Conservation (phyloP, 64 coral and sea anemone species). For the Stichodactyla helianthus region DNA sequence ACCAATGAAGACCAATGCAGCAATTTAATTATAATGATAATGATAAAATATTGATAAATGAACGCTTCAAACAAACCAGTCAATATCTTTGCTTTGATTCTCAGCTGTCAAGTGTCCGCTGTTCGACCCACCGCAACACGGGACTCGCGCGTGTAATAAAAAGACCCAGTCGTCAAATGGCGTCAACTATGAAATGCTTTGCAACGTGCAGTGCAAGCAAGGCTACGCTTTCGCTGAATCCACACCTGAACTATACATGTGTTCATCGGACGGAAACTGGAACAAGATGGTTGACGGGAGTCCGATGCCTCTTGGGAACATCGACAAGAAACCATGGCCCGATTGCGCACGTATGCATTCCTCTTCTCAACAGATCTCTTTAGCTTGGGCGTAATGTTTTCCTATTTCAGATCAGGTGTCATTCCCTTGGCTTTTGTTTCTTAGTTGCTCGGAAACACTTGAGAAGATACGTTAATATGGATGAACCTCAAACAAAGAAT, state of each 20-base stretch:
- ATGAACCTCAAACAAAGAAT: too few species aligned
- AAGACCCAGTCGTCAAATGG: constrained; percentile 41
- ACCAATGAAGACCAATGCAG: too few species aligned
- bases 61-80: too few species aligned
- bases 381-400: too few species aligned
- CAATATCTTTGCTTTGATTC: neutral
- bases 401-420: too few species aligned
- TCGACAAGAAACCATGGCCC: constrained; percentile 69
- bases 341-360: constrained; percentile 77
- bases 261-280: constrained; percentile 64
- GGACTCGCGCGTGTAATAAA: constrained; percentile 73
- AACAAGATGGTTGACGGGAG: constrained; percentile 26
- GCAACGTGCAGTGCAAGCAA: constrained; percentile 67
- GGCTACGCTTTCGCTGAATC: constrained; percentile 60
- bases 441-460: too few species aligned
- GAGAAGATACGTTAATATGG: too few species aligned
- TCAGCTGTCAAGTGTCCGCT: constrained; percentile 65
- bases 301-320: constrained; percentile 10
- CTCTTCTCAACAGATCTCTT: too few species aligned
- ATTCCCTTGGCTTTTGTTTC: too few species aligned
- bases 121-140: constrained; percentile 65
- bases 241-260: constrained; percentile 39
- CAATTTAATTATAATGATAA: too few species aligned
- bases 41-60: too few species aligned
- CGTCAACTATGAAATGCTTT: constrained; percentile 70